Evolutionary conservation across 2,888 invertebrate genomes (phyloP).

Genomic region (Leptinotarsa juncta): DNA sequence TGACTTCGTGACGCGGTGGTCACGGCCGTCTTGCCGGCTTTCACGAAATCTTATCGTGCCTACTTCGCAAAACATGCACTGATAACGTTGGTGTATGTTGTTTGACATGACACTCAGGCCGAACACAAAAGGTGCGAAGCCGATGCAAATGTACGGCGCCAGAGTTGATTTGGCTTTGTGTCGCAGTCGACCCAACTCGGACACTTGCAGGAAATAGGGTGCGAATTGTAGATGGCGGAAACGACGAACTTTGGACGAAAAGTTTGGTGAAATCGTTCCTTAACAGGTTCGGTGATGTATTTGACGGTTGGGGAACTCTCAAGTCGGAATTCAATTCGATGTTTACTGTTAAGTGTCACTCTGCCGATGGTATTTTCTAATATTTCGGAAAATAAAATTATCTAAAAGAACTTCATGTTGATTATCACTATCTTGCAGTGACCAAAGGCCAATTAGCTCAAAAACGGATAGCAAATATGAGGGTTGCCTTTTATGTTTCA

Average conservation of each 20-base stretch:
- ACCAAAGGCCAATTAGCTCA: too few relatives aligned
- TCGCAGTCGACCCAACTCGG: not conserved
- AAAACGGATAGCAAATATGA: too few relatives aligned
- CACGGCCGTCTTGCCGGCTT: not conserved
- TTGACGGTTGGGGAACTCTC: not conserved
- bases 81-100: slow-evolving; percentile 12
- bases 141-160: slow-evolving; percentile 7
- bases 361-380: too few relatives aligned
- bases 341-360: too few relatives aligned
- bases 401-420: too few relatives aligned
- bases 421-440: too few relatives aligned
- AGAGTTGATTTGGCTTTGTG: slow-evolving; percentile 4
- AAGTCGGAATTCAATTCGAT: not conserved
- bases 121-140: slow-evolving; percentile 17
- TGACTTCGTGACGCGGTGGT: slow-evolving; percentile 9
- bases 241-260: not conserved
- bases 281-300: not conserved
- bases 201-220: slow-evolving; percentile 6
- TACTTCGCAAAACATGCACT: slow-evolving; percentile 3
- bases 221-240: not conserved
- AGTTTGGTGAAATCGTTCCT: not conserved
- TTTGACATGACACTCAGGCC: not conserved
- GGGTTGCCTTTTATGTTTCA: too few relatives aligned
- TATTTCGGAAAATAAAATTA: too few relatives aligned
- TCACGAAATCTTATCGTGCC: slow-evolving; percentile 3